Conservation (phyloP, 2,888 invertebrate genomes). For the Xylota sylvarum region DNA sequence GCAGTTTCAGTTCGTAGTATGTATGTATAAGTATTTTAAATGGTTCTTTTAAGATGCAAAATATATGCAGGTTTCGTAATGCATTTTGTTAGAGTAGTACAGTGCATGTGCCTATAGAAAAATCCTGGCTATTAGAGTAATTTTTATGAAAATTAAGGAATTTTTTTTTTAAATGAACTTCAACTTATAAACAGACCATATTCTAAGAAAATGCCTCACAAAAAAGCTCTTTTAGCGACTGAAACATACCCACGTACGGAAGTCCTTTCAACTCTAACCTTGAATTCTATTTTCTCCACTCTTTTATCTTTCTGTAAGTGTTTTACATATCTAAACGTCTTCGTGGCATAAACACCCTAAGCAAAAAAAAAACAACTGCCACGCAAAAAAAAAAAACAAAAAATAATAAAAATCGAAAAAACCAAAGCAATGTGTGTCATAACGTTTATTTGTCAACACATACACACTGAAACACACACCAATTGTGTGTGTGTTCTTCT, state of each 20-base stretch:
- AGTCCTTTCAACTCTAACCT: constrained; percentile 52
- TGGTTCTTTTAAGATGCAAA: no score
- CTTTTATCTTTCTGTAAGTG: constrained; percentile 1
- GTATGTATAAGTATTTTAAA: no score
- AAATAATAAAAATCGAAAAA: no score
- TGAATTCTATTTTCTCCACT: constrained; percentile 25
- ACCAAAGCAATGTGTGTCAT: neutral
- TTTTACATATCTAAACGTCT: constrained; percentile 18
- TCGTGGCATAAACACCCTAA: neutral
- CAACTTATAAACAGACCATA: neutral
- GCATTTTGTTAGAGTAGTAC: no score
- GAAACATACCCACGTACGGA: neutral
- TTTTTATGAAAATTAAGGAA: no score
- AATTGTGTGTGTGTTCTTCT: constrained; percentile 10
- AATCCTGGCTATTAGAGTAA: no score
- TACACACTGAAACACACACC: constrained; percentile 8
- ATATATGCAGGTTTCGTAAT: no score
- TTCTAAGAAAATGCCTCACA: neutral
- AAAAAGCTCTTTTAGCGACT: neutral
- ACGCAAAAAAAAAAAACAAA: neutral
- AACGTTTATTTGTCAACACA: constrained; percentile 11
- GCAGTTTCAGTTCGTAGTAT: no score
- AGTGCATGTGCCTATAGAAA: no score
- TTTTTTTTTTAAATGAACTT: no score
- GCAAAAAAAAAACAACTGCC: constrained; percentile 16